Base-by-base conservation (phyloP, 2,888 invertebrate species). In the Leptinotarsa juncta region DNA sequence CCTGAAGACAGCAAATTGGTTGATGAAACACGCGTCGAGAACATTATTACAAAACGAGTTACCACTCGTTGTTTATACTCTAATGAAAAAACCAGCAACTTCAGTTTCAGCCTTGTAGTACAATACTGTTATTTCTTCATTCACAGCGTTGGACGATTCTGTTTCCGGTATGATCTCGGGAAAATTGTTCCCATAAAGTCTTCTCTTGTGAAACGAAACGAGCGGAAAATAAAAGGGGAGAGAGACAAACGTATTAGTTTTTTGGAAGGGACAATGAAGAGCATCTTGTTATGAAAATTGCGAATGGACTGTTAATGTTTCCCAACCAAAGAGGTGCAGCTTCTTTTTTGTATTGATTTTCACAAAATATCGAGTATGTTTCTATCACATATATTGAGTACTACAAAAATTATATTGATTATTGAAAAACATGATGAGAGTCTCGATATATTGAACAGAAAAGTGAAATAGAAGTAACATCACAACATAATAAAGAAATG, bases 101-200 rank as follows among this genome's bases (percentile, higher is more conserved):
- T 57, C 57, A 57, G 23, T 57, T 57, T 0, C 23, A 57, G 57
- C 14, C 14, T 26, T 20, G 57, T 57, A 20, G 23, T 23, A 57
- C 57, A 12, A 57, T 57, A 57, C 14, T 57, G 23, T 57, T 23
- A 57, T 57, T 57, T 57, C 57, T 57, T 57, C 20, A 57, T 57
- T 57, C 57, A 57, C 53, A 18, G 18, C 18, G 53, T 53, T 18
- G n/a, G 53, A 18, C 60, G 60, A 15, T 62, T 7, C 26, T 42
- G 42, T 62, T 62, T n/a, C 26, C 15, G 32, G 42, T 42, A 42
- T 42, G 62, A n/a, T 32, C 62, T 62, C 62, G 62, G 62, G 62
- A 32, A 62, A 62, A 62, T 62, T 62, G 62, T 62, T 42, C 42
- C 7, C 62, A 62, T 62, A 62, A 62, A 62, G n/a, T 62, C 62